Conservation (phyloP, 2,797 vertebrate species). For the Acanthurus lineatus region DNA sequence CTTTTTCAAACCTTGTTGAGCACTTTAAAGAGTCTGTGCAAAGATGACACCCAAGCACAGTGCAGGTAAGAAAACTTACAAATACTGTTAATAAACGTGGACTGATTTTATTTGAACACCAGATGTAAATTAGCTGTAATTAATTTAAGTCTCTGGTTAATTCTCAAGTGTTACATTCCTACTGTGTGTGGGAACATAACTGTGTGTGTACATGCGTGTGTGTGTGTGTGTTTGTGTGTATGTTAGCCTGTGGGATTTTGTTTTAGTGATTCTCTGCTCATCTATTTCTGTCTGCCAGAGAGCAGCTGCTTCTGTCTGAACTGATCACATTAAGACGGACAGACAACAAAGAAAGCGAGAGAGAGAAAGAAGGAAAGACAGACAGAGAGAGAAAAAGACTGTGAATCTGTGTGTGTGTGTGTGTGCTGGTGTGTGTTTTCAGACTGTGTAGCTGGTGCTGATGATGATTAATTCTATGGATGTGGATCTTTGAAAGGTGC, state of each 20-base stretch:
- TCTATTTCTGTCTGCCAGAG: constrained; percentile 57
- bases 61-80: neutral
- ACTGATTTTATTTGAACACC: constrained; percentile 4
- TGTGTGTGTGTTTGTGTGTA: constrained; percentile 20
- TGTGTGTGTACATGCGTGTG: constrained; percentile 13
- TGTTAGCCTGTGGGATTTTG: constrained; percentile 2
- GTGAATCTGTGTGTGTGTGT: neutral
- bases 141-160: neutral
- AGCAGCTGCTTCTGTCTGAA: constrained; percentile 68
- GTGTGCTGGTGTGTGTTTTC: constrained; percentile 18
- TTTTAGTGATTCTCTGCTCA: constrained; percentile 51
- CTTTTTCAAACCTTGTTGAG: neutral
- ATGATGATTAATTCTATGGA: constrained; percentile 69
- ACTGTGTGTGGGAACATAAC: neutral
- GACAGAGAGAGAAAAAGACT: no score
- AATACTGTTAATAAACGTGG: neutral
- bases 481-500: constrained; percentile 57
- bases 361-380: no score
- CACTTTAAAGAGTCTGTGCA: neutral
- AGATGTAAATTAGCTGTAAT: constrained; percentile 11
- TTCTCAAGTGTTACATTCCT: constrained; percentile 1
- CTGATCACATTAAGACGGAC: constrained; percentile 43
- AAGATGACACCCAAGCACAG: neutral
- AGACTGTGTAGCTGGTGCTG: constrained; percentile 27
- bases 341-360: constrained; percentile 24